Conservation (phyloP, 2,113 vertebrate species). For the Sminthopsis crassicaudata region DNA sequence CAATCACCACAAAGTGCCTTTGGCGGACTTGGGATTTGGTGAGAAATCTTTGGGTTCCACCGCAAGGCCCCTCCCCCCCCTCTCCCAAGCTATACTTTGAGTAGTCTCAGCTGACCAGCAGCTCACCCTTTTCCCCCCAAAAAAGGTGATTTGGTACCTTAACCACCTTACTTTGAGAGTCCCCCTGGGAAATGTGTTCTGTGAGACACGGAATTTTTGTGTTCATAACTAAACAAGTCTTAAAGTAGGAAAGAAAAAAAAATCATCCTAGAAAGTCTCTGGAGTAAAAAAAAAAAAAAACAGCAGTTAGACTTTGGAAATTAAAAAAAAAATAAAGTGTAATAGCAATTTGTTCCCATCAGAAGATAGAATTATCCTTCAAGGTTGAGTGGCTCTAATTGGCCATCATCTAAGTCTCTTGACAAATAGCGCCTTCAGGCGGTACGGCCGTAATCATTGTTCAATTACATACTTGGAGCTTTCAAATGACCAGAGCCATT, state of each 20-base stretch:
- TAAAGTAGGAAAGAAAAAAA: conserved; percentile 6
- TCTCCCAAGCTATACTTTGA: background rate
- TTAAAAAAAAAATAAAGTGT: conserved; percentile 51
- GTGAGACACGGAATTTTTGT: background rate
- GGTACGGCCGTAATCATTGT: conserved; percentile 86
- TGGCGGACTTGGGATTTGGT: background rate
- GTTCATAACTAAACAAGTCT: background rate
- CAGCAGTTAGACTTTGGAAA: conserved; percentile 60
- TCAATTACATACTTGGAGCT: conserved; percentile 86
- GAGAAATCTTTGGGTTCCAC: background rate
- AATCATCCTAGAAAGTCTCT: conserved; percentile 38
- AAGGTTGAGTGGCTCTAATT: conserved; percentile 89
- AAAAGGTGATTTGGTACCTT: background rate
- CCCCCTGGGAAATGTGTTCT: background rate
- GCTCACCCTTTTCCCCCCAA: background rate
- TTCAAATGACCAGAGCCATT: conserved; percentile 83
- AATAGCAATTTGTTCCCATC: conserved; percentile 85
- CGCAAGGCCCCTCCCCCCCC: background rate
- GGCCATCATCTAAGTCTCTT: conserved; percentile 87
- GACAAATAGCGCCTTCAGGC: conserved; percentile 87
- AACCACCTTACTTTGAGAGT: background rate
- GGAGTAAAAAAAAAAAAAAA: conserved; percentile 52
- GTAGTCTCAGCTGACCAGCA: background rate
- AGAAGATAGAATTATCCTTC: conserved; percentile 88
- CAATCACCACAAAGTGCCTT: background rate